These are phyloP conservation scores for Cataglyphis altisquamis DNA, from an alignment of 2,888 invertebrate genomes.

Conservation along the genomic window DNA sequence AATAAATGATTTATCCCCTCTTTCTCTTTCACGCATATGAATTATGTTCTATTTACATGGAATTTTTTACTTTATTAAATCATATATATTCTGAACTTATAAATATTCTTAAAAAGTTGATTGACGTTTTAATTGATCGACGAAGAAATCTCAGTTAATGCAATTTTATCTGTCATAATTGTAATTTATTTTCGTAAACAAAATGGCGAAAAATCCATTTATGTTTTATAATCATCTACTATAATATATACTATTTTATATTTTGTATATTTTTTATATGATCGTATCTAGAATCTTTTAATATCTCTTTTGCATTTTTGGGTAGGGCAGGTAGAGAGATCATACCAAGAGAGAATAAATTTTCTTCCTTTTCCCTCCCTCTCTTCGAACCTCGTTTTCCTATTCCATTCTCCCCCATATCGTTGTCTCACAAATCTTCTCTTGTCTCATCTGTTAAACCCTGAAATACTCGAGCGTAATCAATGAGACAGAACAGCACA, in stretches of 20 bases:
- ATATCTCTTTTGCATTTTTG: not conserved
- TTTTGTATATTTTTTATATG: too few relatives aligned
- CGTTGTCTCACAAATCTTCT: conserved; percentile 75
- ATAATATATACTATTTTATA: not conserved
- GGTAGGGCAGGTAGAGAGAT: too few relatives aligned
- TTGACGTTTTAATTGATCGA: not conserved
- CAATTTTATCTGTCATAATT: not conserved
- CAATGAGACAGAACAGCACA: conserved; percentile 63
- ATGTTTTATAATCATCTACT: not conserved
- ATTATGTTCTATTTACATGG: not conserved
- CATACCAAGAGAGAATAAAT: not conserved
- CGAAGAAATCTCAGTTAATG: not conserved
- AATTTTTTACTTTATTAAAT: not conserved
- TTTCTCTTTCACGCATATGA: not conserved
- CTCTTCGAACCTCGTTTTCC: conserved; percentile 42
- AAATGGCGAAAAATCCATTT: not conserved
- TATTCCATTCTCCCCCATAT: conserved; percentile 56
- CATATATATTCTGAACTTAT: not conserved
- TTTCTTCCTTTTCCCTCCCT: conserved; percentile 6
- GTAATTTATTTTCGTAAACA: not conserved
- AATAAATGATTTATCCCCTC: not conserved
- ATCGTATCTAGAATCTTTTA: not conserved
- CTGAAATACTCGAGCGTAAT: conserved; percentile 75
- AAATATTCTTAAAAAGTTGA: not conserved
- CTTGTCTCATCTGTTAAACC: conserved; percentile 74